Conservation (phyloP, 2,888 invertebrate genomes). For the Plagiodera versicolora region DNA sequence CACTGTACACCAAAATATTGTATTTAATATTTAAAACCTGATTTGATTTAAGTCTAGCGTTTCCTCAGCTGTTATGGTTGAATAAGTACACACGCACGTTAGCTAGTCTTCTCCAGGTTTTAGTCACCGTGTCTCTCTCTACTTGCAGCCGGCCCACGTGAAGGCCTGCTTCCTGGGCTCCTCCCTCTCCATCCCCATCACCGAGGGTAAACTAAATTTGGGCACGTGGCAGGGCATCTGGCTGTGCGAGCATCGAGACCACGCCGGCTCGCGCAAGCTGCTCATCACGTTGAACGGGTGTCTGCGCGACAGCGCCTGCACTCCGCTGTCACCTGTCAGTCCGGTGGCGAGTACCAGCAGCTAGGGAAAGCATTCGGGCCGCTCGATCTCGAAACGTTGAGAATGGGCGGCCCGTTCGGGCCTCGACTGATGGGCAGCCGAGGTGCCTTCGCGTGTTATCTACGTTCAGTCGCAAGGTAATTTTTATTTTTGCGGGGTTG, state of each 20-base stretch:
- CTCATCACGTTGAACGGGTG: conserved; percentile 86
- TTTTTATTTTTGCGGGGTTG: too few species aligned
- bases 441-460: too few species aligned
- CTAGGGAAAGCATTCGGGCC: conserved; percentile 72
- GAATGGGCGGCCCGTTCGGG: too few species aligned
- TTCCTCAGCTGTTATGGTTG: too few species aligned
- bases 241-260: conserved; percentile 97
- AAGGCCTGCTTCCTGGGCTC: conserved; percentile 97
- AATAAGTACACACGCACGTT: too few species aligned
- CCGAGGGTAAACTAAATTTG: conserved; percentile 91
- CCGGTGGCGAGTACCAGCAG: conserved; percentile 89
- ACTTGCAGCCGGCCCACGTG: conserved; percentile 88
- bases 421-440: too few species aligned
- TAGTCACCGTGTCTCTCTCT: too few species aligned
- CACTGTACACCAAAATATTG: too few species aligned
- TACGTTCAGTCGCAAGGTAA: too few species aligned
- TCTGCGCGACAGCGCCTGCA: conserved; percentile 82
- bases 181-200: conserved; percentile 92
- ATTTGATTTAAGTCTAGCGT: too few species aligned
- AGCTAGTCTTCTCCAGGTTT: too few species aligned
- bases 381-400: conserved; percentile 54
- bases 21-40: too few species aligned
- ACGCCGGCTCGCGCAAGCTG: conserved; percentile 88
- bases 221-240: conserved; percentile 99
- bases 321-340: conserved; percentile 83